Conservation (phyloP, 2,888 invertebrate genomes). For the Mythimna loreyi region DNA sequence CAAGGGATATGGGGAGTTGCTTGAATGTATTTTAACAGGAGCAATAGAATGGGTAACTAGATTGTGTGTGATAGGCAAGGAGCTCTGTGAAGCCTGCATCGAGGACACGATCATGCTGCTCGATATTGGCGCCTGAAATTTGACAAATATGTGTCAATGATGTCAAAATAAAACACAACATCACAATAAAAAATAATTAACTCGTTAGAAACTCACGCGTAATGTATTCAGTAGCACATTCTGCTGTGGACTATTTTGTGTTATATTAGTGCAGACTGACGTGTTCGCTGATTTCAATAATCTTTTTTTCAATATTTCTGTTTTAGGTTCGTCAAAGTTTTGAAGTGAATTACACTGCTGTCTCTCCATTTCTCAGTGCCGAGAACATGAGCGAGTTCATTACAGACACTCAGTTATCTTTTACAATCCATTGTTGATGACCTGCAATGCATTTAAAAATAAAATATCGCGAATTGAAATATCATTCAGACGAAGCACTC, state of each 20-base stretch:
- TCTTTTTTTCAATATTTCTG: constrained; percentile 89
- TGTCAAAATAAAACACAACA: constrained; percentile 67
- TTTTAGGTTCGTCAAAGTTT: constrained; percentile 89
- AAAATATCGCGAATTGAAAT: constrained; percentile 83
- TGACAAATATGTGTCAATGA: constrained; percentile 76
- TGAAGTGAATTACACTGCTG: constrained; percentile 88
- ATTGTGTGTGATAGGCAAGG: constrained; percentile 85
- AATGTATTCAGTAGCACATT: constrained; percentile 88
- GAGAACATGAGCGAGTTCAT: constrained; percentile 81
- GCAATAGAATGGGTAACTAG: constrained; percentile 86
- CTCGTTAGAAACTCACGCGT: constrained; percentile 81
- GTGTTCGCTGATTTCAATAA: constrained; percentile 84
- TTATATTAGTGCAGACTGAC: constrained; percentile 75
- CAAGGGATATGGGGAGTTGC: constrained; percentile 82
- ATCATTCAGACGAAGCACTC: constrained; percentile 71
- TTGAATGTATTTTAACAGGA: constrained; percentile 86
- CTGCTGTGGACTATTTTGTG: constrained; percentile 82
- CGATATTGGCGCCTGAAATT: constrained; percentile 87
- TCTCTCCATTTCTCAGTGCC: constrained; percentile 87
- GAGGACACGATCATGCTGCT: constrained; percentile 89
- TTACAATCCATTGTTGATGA: constrained; percentile 81
- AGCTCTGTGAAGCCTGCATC: constrained; percentile 86
- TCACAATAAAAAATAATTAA: constrained; percentile 53
- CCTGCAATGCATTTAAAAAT: constrained; percentile 87
- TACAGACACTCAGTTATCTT: constrained; percentile 83